Conservation (phyloP, 2,113 vertebrate genomes). For the Prionailurus viverrinus region DNA sequence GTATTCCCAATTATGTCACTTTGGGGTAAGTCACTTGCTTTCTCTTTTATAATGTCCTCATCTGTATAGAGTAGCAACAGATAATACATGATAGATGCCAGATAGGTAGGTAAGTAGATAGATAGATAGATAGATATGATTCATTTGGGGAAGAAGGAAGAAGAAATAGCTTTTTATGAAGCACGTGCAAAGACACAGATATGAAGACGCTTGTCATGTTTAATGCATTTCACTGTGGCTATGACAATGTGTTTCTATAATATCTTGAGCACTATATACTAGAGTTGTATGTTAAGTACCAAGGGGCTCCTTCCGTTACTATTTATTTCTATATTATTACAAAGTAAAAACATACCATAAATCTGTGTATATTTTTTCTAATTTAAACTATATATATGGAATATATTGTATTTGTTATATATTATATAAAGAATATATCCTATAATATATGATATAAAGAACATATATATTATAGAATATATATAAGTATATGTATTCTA, state of each 20-base stretch:
- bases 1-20: not conserved
- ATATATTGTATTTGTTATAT: not conserved
- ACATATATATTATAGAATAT: not conserved
- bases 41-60: not conserved
- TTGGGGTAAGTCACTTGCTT: not conserved
- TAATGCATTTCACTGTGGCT: not conserved
- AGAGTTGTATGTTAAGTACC: not conserved
- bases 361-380: not conserved
- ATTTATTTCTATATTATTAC: slow-evolving; percentile 7
- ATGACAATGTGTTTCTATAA: not conserved
- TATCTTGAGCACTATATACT: not conserved
- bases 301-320: not conserved
- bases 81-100: not conserved
- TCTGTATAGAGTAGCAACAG: not conserved
- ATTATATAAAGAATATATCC: not conserved
- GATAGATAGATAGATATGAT: not conserved
- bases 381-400: not conserved
- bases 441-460: not conserved
- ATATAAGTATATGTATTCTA: not conserved
- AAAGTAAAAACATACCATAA: not conserved
- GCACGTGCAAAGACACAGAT: not conserved
- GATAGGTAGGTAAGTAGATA: no score
- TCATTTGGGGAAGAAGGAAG: not conserved
- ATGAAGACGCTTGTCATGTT: not conserved
- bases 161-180: not conserved